Evolutionary conservation across 2,888 invertebrate species (phyloP).

Genomic region (Temnothorax unifasciatus): DNA sequence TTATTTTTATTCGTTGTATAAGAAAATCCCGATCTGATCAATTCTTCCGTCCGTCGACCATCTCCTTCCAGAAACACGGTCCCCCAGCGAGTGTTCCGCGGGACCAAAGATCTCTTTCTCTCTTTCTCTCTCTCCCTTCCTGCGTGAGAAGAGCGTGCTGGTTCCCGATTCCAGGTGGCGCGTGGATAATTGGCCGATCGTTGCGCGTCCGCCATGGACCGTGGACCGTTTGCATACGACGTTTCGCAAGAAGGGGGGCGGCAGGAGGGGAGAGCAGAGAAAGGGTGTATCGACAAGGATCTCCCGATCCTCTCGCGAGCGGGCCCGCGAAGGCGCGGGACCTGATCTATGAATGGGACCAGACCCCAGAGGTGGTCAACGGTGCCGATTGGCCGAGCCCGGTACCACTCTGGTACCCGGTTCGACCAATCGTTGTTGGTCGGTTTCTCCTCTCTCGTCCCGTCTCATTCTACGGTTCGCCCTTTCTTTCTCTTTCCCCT

Average conservation of each 20-base stretch:
- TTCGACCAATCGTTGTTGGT: constrained; percentile 79
- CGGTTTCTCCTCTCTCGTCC: constrained; percentile 80
- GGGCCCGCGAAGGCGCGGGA: constrained; percentile 65
- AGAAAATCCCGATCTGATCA: not conserved
- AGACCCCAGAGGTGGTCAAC: constrained; percentile 79
- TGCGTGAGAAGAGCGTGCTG: constrained; percentile 32
- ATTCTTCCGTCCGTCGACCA: not conserved
- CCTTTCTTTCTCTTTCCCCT: constrained; percentile 65
- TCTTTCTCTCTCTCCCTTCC: not conserved
- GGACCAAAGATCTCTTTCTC: not conserved
- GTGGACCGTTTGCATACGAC: constrained; percentile 38
- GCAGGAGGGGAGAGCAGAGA: constrained; percentile 57
- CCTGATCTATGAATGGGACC: constrained; percentile 81
- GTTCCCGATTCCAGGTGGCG: constrained; percentile 66
- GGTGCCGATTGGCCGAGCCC: constrained; percentile 79
- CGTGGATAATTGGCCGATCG: constrained; percentile 76
- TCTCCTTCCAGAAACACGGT: not conserved
- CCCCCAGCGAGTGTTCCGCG: not conserved
- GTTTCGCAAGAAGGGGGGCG: constrained; percentile 13
- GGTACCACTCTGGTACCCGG: constrained; percentile 76
- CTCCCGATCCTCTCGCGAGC: constrained; percentile 74
- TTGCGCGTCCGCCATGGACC: constrained; percentile 70
- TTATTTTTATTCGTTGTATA: not conserved
- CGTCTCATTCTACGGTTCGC: constrained; percentile 77
- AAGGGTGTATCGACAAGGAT: constrained; percentile 76